phyloP scores from a whole-genome alignment of 2,888 invertebrate species.

The Diarsia mendica region DNA sequence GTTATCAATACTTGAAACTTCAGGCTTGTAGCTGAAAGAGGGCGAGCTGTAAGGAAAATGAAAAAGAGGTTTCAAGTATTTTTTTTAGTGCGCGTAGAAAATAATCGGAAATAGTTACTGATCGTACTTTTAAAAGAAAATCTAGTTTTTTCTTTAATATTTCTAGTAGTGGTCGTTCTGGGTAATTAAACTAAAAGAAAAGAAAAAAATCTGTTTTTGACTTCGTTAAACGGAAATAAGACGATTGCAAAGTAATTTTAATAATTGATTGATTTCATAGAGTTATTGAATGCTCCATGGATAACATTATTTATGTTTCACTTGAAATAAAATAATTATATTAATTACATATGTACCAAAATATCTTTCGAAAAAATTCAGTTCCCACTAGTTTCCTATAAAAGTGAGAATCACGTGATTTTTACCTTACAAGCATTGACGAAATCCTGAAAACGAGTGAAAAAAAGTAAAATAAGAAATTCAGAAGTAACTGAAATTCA shows the following conservation, averaged over 20 bases:
- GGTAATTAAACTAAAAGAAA: background rate
- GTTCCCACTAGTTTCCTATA: background rate
- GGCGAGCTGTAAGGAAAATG: constrained; percentile 12
- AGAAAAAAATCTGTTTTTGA: background rate
- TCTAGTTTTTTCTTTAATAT: background rate
- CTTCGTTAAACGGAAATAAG: background rate
- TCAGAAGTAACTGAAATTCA: background rate
- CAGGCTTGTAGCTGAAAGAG: constrained; percentile 26
- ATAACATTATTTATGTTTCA: background rate
- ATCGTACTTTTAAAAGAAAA: background rate
- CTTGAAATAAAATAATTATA: background rate
- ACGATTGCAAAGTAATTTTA: background rate
- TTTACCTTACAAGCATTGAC: background rate
- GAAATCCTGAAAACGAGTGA: background rate
- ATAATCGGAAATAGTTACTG: background rate
- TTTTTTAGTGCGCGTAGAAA: background rate
- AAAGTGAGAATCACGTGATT: constrained; percentile 11
- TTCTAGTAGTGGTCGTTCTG: background rate
- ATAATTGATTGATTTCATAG: background rate
- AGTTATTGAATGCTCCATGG: background rate
- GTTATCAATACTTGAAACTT: constrained; percentile 53
- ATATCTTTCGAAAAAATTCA: background rate
- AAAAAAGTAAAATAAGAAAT: background rate
- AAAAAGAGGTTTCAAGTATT: background rate
- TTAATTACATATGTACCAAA: background rate